These are phyloP conservation scores for Chrysolina haemoptera DNA, from an alignment of 2,888 invertebrate genomes.

Conservation along the genomic window DNA sequence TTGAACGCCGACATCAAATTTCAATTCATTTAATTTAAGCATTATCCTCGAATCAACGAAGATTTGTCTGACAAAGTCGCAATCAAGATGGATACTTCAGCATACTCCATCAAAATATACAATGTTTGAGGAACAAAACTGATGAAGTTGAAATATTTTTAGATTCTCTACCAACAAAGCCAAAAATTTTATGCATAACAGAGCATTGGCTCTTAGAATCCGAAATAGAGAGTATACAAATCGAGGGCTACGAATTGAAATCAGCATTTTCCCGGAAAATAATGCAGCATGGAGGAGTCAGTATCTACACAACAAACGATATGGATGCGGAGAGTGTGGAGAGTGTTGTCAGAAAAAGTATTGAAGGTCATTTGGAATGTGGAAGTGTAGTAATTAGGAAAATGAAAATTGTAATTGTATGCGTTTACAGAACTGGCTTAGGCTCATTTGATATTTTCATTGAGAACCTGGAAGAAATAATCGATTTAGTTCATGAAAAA, in stretches of 20 bases:
- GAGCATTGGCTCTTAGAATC: conserved; percentile 16
- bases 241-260: conserved; percentile 8
- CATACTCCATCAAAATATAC: conserved; percentile 26
- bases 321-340: conserved; percentile 15
- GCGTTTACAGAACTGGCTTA: conserved; percentile 15
- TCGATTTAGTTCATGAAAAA: conserved; percentile 10
- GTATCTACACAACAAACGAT: conserved; percentile 21
- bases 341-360: conserved; percentile 9
- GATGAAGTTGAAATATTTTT: conserved; percentile 24
- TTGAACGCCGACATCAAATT: too few relatives aligned
- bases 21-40: too few relatives aligned
- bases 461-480: conserved; percentile 20
- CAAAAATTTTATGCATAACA: conserved; percentile 24
- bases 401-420: conserved; percentile 17
- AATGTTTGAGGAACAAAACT: conserved; percentile 21
- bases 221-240: conserved; percentile 16
- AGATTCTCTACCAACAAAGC: conserved; percentile 3
- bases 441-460: conserved; percentile 23
- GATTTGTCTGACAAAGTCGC: conserved; percentile 23
- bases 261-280: conserved; percentile 23
- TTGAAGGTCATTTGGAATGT: conserved; percentile 21
- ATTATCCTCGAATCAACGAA: too few relatives aligned
- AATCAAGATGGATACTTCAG: neutral
- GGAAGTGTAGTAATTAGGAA: conserved; percentile 22
- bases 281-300: conserved; percentile 22